Conservation (phyloP, 2,888 invertebrate species). For the Euclidia mi region DNA sequence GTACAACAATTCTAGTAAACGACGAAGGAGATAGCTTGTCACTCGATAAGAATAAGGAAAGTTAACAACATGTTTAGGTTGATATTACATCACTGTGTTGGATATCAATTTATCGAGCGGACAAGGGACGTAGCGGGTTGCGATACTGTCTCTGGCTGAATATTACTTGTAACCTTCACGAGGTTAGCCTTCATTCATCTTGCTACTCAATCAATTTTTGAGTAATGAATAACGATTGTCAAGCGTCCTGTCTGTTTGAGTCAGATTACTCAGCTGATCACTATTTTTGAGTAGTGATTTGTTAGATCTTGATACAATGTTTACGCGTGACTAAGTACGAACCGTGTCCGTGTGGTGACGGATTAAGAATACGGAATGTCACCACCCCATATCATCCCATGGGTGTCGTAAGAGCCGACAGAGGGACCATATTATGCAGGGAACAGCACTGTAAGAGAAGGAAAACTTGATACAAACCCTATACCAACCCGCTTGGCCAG, state of each 20-base stretch:
- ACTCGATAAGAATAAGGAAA: slow-evolving; percentile 54
- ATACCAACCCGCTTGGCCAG: no score
- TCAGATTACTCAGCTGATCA: not conserved
- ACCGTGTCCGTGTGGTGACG: no score
- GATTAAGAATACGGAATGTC: no score
- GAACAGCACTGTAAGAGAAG: no score
- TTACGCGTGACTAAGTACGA: not conserved
- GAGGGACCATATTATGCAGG: no score
- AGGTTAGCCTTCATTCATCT: slow-evolving; percentile 65
- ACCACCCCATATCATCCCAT: no score
- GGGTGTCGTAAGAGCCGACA: no score
- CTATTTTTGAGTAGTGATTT: not conserved
- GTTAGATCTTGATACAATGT: not conserved
- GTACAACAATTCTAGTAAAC: slow-evolving; percentile 1
- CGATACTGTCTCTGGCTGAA: slow-evolving; percentile 54
- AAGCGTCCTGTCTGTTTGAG: not conserved
- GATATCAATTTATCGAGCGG: slow-evolving; percentile 76
- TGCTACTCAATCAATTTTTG: slow-evolving; percentile 64
- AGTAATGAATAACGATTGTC: slow-evolving; percentile 33
- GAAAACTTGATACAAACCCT: no score
- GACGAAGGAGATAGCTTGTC: slow-evolving; percentile 39
- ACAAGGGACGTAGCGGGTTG: slow-evolving; percentile 63
- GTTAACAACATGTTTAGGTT: slow-evolving; percentile 69
- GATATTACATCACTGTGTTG: slow-evolving; percentile 68
- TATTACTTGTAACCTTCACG: slow-evolving; percentile 71